Conservation (phyloP, 2,797 vertebrate species). For the Phrynocephalus forsythii region DNA sequence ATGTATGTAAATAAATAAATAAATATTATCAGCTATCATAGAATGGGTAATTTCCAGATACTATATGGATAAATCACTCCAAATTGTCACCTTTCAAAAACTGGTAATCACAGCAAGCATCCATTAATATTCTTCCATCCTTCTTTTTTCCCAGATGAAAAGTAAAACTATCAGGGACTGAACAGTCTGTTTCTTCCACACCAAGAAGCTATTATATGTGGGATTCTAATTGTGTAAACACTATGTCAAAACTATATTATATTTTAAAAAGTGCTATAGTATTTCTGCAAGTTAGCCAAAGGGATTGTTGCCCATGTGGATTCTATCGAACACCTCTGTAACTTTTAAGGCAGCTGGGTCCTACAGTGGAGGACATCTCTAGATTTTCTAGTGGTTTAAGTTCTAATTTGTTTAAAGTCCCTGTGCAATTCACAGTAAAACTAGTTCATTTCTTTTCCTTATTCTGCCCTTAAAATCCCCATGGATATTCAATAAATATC, state of each 20-base stretch:
- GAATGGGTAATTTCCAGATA: no score
- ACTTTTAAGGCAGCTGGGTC: constrained; percentile 61
- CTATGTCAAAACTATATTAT: fast-evolving
- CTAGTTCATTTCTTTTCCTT: constrained; percentile 35
- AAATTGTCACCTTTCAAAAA: no score
- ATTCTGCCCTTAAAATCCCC: constrained; percentile 45
- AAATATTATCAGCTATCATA: no score
- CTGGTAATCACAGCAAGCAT: no score
- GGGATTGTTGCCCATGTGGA: constrained; percentile 48
- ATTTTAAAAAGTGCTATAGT: constrained; percentile 40
- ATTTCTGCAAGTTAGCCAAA: constrained; percentile 44
- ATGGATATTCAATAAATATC: not conserved
- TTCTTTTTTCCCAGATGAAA: not conserved
- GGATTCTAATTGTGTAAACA: no score
- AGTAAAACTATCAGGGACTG: not conserved
- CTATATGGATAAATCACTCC: no score
- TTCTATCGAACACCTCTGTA: constrained; percentile 47
- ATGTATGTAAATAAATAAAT: no score
- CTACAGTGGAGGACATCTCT: constrained; percentile 41
- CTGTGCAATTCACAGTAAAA: constrained; percentile 32
- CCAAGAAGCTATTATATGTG: not conserved
- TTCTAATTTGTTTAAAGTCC: constrained; percentile 35
- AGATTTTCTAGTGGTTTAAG: constrained; percentile 34
- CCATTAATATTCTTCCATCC: no score
- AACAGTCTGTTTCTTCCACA: not conserved